These are phyloP conservation scores for Aegithalos caudatus DNA, from an alignment of 2,113 vertebrate species.

Conservation along the genomic window DNA sequence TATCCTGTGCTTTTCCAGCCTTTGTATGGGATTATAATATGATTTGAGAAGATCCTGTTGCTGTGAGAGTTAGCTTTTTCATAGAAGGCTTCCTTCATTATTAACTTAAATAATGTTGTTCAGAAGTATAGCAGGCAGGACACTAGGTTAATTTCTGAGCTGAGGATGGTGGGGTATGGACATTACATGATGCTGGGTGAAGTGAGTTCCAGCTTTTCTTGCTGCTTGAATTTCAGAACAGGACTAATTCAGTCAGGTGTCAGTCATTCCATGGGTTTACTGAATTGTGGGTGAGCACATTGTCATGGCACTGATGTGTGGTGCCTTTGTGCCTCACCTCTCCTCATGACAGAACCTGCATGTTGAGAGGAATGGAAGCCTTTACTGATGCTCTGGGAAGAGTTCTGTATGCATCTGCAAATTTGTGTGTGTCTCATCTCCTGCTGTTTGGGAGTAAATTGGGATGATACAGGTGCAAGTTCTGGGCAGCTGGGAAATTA, in stretches of 20 bases:
- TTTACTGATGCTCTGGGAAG: neutral
- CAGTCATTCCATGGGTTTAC: neutral
- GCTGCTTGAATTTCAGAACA: neutral
- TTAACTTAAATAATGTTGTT: neutral
- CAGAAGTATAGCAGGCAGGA: neutral
- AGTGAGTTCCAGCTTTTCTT: neutral
- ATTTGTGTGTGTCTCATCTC: neutral
- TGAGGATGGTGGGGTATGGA: accelerated
- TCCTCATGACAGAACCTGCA: neutral
- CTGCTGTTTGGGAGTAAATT: neutral
- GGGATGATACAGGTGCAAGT: neutral
- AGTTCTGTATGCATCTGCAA: neutral
- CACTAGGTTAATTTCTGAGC: neutral
- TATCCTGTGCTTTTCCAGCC: neutral
- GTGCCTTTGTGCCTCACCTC: neutral
- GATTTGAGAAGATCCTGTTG: neutral
- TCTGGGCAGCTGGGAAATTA: neutral
- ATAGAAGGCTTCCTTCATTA: neutral
- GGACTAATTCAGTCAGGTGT: neutral
- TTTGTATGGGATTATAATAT: neutral
- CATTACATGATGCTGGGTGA: neutral
- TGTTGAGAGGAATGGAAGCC: neutral
- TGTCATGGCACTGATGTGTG: neutral
- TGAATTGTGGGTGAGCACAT: neutral
- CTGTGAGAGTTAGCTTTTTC: neutral